phyloP scores from a whole-genome alignment of 2,113 vertebrate species.

The Pteruthius melanotis region DNA sequence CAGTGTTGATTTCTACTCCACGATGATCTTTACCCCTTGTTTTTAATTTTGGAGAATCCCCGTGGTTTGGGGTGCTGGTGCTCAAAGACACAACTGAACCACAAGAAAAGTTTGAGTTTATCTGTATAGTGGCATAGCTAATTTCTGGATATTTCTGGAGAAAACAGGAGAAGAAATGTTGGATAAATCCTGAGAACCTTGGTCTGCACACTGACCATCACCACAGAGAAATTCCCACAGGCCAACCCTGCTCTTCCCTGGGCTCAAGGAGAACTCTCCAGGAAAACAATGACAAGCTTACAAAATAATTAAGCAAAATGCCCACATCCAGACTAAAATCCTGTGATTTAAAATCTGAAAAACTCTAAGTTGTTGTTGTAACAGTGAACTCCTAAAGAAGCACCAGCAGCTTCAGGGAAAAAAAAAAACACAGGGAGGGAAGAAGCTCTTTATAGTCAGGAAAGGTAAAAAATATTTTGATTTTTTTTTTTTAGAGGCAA shows the following conservation, averaged over 20 bases:
- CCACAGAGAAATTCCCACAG: background rate
- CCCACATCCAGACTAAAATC: background rate
- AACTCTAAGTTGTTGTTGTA: background rate
- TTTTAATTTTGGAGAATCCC: background rate
- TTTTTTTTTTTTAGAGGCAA: background rate
- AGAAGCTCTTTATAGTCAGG: background rate
- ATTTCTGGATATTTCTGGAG: background rate
- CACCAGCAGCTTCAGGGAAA: background rate
- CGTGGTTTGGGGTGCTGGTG: background rate
- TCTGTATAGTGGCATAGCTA: background rate
- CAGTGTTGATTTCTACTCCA: background rate
- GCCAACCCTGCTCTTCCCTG: background rate
- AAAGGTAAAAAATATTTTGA: background rate
- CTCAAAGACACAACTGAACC: background rate
- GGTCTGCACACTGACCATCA: background rate
- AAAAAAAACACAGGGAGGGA: background rate
- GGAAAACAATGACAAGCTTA: background rate
- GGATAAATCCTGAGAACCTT: background rate
- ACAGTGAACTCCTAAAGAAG: background rate
- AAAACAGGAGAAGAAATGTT: background rate
- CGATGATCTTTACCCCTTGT: background rate
- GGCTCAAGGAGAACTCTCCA: background rate
- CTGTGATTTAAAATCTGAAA: background rate
- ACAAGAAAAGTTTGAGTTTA: background rate
- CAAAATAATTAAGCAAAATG: background rate